Conservation (phyloP, 2,888 invertebrate species). For the Cloeon dipterum region DNA sequence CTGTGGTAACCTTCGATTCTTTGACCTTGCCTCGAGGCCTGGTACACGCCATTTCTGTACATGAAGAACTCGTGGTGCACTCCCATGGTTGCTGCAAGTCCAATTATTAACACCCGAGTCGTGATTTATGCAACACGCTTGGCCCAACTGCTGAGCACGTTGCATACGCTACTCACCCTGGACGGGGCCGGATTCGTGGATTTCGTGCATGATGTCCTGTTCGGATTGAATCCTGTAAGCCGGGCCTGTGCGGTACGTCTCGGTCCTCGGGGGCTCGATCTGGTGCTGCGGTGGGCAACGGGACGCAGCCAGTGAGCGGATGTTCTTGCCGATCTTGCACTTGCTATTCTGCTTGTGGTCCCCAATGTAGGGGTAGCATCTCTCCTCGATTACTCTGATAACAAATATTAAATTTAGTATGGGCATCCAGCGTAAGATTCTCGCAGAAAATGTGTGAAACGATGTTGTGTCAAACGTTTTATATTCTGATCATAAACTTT, state of each 20-base stretch:
- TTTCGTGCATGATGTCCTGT: slow-evolving; percentile 79
- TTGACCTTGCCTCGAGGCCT: slow-evolving; percentile 25
- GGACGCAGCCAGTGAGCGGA: slow-evolving; percentile 10
- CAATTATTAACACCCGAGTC: too few species aligned
- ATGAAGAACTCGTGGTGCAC: slow-evolving; percentile 85
- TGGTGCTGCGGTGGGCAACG: slow-evolving; percentile 8
- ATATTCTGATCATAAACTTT: too few species aligned
- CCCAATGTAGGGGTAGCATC: slow-evolving; percentile 52
- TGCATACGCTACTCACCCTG: slow-evolving; percentile 63
- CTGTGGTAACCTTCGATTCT: slow-evolving; percentile 39
- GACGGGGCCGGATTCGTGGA: slow-evolving; percentile 73
- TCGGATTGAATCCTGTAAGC: slow-evolving; percentile 51
- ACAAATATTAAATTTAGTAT: too few species aligned
- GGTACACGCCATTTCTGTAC: slow-evolving; percentile 68
- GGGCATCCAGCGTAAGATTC: too few species aligned
- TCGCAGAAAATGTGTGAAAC: too few species aligned
- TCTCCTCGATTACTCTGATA: slow-evolving; percentile 55
- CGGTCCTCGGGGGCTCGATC: slow-evolving; percentile 6
- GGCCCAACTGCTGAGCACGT: too few species aligned
- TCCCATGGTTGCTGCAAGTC: slow-evolving; percentile 67
- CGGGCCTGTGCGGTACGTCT: slow-evolving; percentile 28
- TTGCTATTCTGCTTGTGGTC: slow-evolving; percentile 32
- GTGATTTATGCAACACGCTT: too few species aligned
- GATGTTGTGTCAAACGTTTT: too few species aligned
- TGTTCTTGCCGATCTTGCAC: slow-evolving; percentile 35